Evolutionary conservation across 2,113 vertebrate species (phyloP).

Genomic region (Antechinus stuartii): DNA sequence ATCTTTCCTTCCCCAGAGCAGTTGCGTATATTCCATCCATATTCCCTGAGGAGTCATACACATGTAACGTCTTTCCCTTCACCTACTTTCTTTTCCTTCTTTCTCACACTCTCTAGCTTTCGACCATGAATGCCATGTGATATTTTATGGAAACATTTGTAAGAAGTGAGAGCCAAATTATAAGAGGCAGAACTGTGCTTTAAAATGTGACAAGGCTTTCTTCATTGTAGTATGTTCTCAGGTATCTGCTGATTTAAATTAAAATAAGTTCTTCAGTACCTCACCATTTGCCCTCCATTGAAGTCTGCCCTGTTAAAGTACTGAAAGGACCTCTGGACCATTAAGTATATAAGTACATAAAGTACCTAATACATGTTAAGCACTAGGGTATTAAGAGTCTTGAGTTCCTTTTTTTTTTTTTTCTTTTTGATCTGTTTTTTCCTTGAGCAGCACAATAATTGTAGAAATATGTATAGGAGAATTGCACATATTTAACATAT

Average conservation of each 20-base stretch:
- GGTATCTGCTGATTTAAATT: not conserved
- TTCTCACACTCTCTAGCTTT: not conserved
- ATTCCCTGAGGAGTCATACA: not conserved
- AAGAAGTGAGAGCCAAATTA: not conserved
- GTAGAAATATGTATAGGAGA: no score
- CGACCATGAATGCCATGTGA: not conserved
- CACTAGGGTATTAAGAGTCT: not conserved
- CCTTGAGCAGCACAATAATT: no score
- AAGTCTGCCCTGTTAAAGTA: not conserved
- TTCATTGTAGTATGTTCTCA: not conserved
- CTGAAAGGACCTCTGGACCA: not conserved
- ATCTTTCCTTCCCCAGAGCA: not conserved
- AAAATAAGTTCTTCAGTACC: not conserved
- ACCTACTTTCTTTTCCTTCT: not conserved
- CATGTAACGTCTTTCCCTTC: not conserved
- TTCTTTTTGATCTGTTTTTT: no score
- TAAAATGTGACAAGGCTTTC: not conserved
- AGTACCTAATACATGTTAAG: not conserved
- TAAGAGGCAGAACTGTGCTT: not conserved
- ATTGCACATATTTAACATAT: no score
- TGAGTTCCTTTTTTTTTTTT: no score
- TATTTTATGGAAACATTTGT: not conserved
- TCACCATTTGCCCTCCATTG: not conserved
- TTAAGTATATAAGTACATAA: not conserved
- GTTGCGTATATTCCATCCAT: not conserved